These are phyloP conservation scores for Naso thynnoides DNA, from an alignment of 2,797 vertebrate species.

Conservation along the genomic window DNA sequence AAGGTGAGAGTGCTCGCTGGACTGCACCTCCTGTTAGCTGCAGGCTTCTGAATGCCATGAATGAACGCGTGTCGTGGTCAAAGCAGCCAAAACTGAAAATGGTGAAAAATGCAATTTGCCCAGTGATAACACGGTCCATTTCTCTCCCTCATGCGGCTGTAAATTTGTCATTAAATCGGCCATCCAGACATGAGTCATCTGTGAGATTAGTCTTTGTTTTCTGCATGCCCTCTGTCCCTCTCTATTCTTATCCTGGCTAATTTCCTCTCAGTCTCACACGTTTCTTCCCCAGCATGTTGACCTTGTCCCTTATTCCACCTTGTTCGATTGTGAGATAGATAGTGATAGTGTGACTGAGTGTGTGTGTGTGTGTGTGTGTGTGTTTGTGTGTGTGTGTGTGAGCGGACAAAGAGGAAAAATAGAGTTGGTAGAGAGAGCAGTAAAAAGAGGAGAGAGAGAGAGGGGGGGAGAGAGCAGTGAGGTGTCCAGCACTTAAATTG, in stretches of 20 bases:
- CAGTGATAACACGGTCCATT: slow-evolving; percentile 21
- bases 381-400: slow-evolving; percentile 1
- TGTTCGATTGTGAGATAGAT: slow-evolving; percentile 69
- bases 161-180: slow-evolving; percentile 69
- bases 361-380: slow-evolving; percentile 34
- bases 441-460: slow-evolving; percentile 27
- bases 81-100: slow-evolving; percentile 23
- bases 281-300: slow-evolving; percentile 65
- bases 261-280: slow-evolving; percentile 68
- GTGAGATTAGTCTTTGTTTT: slow-evolving; percentile 71
- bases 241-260: slow-evolving; percentile 71
- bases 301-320: slow-evolving; percentile 81
- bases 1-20: slow-evolving; percentile 45
- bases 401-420: slow-evolving; percentile 60
- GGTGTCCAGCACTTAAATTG: slow-evolving; percentile 89
- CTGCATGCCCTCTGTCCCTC: slow-evolving; percentile 56
- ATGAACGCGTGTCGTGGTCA: slow-evolving; percentile 7
- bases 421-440: slow-evolving; percentile 38
- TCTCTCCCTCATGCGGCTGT: slow-evolving; percentile 26
- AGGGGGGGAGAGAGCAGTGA: slow-evolving; percentile 77
- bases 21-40: slow-evolving; percentile 38
- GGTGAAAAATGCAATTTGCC: slow-evolving; percentile 20
- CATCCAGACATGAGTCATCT: slow-evolving; percentile 69
- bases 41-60: slow-evolving; percentile 17
- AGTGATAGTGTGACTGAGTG: background rate